A percentile compares a stretch with the other conserved stretches of the same genome.
Conservation (phyloP, 2,113 vertebrate species). For the Scalopus aquaticus region DNA sequence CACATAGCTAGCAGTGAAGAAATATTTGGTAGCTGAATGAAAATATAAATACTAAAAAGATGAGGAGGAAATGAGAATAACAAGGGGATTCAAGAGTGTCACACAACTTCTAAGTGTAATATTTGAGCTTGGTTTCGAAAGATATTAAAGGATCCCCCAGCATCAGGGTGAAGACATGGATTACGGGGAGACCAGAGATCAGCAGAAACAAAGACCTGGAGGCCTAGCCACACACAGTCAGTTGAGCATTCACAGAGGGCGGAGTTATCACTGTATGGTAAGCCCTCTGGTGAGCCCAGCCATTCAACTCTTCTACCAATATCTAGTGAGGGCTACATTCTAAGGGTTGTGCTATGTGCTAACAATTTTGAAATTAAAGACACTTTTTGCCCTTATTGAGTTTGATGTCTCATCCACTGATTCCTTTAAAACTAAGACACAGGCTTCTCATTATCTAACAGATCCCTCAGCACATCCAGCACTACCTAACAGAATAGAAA, state of each 20-base stretch:
- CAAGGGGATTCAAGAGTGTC: neutral
- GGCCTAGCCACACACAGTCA: neutral
- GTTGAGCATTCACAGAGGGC: neutral
- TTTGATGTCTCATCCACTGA: neutral
- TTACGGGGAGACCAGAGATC: neutral
- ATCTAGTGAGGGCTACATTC: neutral
- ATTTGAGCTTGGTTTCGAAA: neutral
- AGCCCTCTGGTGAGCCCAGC: neutral
- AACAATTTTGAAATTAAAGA: neutral
- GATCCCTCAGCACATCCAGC: neutral
- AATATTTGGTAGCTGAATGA: neutral
- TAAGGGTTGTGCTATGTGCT: neutral
- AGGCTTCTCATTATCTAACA: neutral
- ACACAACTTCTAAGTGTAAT: neutral
- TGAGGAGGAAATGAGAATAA: neutral
- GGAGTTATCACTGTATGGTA: neutral
- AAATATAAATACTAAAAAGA: neutral
- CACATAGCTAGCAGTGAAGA: neutral
- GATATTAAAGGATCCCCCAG: neutral
- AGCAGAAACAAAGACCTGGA: neutral
- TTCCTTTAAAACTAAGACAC: slow-evolving; percentile 19
- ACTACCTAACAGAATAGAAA: neutral
- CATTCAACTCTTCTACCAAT: neutral
- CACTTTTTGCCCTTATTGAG: neutral
- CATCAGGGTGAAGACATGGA: neutral